phyloP scores from a whole-genome alignment of 1,140 invertebrate species.

The Drosophila varians region DNA sequence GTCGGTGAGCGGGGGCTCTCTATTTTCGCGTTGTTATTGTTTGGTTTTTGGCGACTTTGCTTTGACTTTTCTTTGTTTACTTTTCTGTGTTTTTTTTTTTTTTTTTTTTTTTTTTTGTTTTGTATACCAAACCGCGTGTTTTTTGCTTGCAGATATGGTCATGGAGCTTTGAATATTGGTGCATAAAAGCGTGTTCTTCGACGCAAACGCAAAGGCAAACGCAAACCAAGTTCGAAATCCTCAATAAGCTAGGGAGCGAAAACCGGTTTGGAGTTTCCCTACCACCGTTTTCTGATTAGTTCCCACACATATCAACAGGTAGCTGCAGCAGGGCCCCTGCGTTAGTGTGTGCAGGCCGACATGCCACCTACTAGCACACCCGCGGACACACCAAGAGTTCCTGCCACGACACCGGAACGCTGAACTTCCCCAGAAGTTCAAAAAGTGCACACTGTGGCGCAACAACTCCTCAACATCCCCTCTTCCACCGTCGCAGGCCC shows the following conservation, averaged over 20 bases:
- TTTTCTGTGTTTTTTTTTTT: constrained; percentile 12
- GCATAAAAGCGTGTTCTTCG: constrained; percentile 10
- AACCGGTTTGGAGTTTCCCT: constrained; percentile 27
- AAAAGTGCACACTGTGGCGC: constrained; percentile 39
- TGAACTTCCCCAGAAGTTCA: constrained; percentile 52
- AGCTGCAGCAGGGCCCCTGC: constrained; percentile 26
- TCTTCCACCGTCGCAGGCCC: background rate
- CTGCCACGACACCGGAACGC: constrained; percentile 21
- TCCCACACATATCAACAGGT: constrained; percentile 49
- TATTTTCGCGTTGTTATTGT: constrained; percentile 27
- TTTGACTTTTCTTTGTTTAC: constrained; percentile 19
- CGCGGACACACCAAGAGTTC: constrained; percentile 20
- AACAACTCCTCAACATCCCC: constrained; percentile 31
- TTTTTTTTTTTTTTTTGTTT: constrained; percentile 3
- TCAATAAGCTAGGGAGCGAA: background rate
- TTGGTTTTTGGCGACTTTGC: constrained; percentile 23
- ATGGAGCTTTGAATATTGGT: constrained; percentile 4
- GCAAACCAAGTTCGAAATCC: background rate
- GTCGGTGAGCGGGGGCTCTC: constrained; percentile 1
- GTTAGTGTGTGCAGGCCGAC: constrained; percentile 23
- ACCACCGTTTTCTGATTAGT: constrained; percentile 36
- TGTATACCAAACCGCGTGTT: background rate
- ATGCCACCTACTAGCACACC: constrained; percentile 41
- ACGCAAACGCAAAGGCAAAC: background rate
- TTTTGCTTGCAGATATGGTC: background rate